Conservation (phyloP, 2,888 invertebrate genomes). For the Cosmorhoe ocellata region DNA sequence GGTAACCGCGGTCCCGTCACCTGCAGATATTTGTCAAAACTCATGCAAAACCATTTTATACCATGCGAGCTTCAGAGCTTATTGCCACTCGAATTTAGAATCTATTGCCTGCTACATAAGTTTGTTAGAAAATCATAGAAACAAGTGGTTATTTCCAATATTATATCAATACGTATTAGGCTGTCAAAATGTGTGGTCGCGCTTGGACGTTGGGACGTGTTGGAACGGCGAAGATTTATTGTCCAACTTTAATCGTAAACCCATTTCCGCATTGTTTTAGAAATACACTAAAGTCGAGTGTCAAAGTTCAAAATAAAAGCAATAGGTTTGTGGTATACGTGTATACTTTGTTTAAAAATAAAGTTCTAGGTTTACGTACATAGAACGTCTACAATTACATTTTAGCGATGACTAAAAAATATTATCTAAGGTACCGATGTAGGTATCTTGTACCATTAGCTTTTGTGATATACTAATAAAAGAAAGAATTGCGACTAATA, state of each 20-base stretch:
- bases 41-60: constrained; percentile 53
- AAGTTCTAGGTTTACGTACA: no score
- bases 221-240: constrained; percentile 66
- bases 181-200: constrained; percentile 67
- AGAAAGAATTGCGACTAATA: no score
- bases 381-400: no score
- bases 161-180: constrained; percentile 69
- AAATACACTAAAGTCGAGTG: constrained; percentile 20
- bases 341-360: no score
- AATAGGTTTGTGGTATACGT: not conserved
- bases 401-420: no score
- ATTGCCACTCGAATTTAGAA: constrained; percentile 35
- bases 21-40: constrained; percentile 81
- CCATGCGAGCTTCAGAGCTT: constrained; percentile 29
- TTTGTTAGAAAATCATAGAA: constrained; percentile 4
- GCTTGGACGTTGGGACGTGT: constrained; percentile 54
- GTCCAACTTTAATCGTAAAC: constrained; percentile 62
- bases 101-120: constrained; percentile 31
- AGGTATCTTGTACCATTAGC: no score
- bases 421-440: no score
- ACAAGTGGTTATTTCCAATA: constrained; percentile 42
- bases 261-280: constrained; percentile 42
- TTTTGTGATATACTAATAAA: no score
- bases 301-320: constrained; percentile 10
- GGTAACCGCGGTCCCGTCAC: constrained; percentile 72